Conservation (phyloP, 2,888 invertebrate genomes). For the Mythimna vitellina region DNA sequence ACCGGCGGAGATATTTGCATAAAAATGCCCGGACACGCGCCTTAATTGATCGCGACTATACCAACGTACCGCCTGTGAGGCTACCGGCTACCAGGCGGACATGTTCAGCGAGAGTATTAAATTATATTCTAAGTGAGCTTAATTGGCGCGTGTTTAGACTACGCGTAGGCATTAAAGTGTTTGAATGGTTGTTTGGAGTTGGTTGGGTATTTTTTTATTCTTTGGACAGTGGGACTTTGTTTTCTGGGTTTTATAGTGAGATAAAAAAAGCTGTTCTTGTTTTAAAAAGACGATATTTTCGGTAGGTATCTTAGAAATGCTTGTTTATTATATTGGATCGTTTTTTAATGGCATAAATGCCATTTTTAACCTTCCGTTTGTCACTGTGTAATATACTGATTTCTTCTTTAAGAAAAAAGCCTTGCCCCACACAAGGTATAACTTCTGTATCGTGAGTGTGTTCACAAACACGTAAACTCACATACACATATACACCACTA, state of each 20-base stretch:
- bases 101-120: conserved; percentile 55
- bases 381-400: too few species aligned
- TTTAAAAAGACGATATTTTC: background rate
- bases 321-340: background rate
- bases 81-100: conserved; percentile 27
- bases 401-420: too few species aligned
- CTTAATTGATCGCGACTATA: conserved; percentile 82
- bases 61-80: conserved; percentile 25
- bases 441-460: too few species aligned
- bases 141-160: conserved; percentile 59
- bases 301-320: background rate
- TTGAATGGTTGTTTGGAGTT: conserved; percentile 21
- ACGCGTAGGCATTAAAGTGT: conserved; percentile 54
- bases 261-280: background rate
- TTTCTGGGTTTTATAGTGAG: too few species aligned
- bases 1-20: conserved; percentile 80
- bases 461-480: too few species aligned
- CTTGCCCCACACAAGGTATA: too few species aligned
- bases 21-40: conserved; percentile 86
- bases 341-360: background rate
- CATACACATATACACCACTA: too few species aligned
- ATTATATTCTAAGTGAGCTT: conserved; percentile 62
- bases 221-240: too few species aligned
- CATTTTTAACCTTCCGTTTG: background rate
- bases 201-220: background rate